Base-by-base conservation (phyloP, 2,797 vertebrate genomes). In the Phyllotis vaccarum region DNA sequence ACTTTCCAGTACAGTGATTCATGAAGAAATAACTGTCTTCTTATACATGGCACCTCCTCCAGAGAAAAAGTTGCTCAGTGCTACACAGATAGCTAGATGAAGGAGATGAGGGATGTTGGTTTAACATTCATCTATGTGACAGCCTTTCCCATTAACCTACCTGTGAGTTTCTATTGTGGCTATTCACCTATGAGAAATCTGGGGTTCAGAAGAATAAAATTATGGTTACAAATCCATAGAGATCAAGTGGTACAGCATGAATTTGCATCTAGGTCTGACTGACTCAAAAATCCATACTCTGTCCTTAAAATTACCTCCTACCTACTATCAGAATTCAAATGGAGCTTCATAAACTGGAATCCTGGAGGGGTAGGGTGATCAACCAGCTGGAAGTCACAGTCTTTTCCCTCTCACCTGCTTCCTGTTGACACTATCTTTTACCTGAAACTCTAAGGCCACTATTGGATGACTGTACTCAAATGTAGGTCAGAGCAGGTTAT, bases 391-490 rank as follows among this genome's bases (percentile, higher is more conserved):
- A 95, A 97, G 49, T 85, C 62, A 94, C 8, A 62, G 46, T 90
- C n/a, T 90, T 92, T 58, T 92, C 13, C n/a, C 80, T 72, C n/a
- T 14, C 75, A 9, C n/a, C 58, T 88, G 72, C 5, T 46, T 78
- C 40, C 70, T 90, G 34, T 12, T 19, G 13, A 56, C 21, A 82
- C 64, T 17, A 78, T 21, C 27, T 89, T 95, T 90, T 76, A 31
- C n/a, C 31, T 76, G 34, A 49, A 91, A 76, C 3, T 95, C 43
- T 64, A 89, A 95, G 68, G n/a, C 24, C 43, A 86, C 40, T 81
- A 68, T 92, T 94, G 83, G 74, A 64, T 92, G n/a, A 97, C 64
- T 93, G 2, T 66, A 21, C n/a, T 96, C 88, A 93, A 94, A 94
- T 81, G 49, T 86, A 64, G 40, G 29, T 79, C 37, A 22, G 43